Percentiles rank a stretch among this genome's conserved stretches.
Conservation (phyloP, 2,797 vertebrate species). For the Pipistrellus pygmaeus region DNA sequence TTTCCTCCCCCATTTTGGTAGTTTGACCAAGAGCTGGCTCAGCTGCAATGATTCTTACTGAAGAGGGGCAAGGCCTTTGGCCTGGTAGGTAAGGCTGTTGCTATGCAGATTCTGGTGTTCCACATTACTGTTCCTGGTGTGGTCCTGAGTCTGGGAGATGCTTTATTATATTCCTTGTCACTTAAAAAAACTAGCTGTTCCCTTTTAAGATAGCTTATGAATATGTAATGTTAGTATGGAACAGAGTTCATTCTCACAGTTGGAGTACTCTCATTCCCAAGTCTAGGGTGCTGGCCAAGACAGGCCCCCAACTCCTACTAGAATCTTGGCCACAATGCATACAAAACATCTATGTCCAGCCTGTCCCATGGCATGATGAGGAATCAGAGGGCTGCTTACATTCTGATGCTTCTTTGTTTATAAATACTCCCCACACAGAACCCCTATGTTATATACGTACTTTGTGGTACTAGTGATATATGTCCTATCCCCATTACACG, state of each 20-base stretch:
- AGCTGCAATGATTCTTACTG: slow-evolving; percentile 13
- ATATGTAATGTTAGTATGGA: neutral
- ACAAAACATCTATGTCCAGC: neutral
- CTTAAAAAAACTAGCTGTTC: neutral
- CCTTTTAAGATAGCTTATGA: neutral
- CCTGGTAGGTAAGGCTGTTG: neutral
- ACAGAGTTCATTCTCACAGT: neutral
- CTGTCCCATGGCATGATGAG: neutral
- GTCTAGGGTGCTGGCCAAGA: neutral
- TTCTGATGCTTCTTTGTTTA: neutral
- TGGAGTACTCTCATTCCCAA: neutral
- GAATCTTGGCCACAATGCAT: neutral
- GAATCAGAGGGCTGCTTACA: neutral
- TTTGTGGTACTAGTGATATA: neutral
- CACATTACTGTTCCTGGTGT: neutral
- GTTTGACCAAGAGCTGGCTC: neutral
- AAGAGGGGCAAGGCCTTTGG: neutral
- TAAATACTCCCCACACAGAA: slow-evolving; percentile 31
- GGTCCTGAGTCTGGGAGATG: neutral
- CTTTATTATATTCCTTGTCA: neutral
- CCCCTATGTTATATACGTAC: neutral
- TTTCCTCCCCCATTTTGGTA: slow-evolving; percentile 26
- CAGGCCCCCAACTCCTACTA: neutral
- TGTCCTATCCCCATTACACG: neutral
- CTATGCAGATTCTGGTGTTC: neutral